Evolutionary conservation across 1,140 invertebrate genomes (phyloP).

Genomic region (Aphaenogaster rudis): DNA sequence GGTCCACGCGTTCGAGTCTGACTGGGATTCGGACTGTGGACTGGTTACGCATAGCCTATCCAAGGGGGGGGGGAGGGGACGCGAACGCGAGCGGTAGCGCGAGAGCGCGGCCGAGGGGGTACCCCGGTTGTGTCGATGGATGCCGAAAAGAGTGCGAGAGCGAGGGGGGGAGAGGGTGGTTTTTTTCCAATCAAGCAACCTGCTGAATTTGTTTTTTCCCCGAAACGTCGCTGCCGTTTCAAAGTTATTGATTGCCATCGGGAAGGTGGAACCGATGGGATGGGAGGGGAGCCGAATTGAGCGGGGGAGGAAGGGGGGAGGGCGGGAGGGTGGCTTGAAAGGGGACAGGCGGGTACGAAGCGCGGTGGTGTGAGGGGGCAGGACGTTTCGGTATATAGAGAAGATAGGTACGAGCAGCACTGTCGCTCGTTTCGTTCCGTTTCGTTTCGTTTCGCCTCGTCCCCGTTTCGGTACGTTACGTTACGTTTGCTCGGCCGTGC

Average conservation of each 20-base stretch:
- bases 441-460: conserved; percentile 84
- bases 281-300: conserved; percentile 61
- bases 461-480: conserved; percentile 85
- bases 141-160: conserved; percentile 43
- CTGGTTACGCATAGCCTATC: conserved; percentile 56
- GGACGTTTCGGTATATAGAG: conserved; percentile 71
- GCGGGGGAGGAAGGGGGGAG: conserved; percentile 1
- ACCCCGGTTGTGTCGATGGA: conserved; percentile 58
- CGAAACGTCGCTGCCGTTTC: conserved; percentile 84
- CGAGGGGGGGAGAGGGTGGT: conserved; percentile 51
- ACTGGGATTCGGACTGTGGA: conserved; percentile 53
- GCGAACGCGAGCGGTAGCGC: conserved; percentile 51
- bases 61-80: conserved; percentile 30
- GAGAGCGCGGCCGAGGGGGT: conserved; percentile 53
- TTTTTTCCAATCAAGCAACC: conserved; percentile 87
- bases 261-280: conserved; percentile 67
- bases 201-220: conserved; percentile 86
- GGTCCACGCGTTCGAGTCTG: conserved; percentile 61
- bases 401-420: conserved; percentile 72
- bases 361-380: conserved; percentile 55
- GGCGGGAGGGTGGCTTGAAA: conserved; percentile 46
- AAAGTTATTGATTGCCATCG: conserved; percentile 86
- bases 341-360: conserved; percentile 74
- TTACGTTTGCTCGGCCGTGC: conserved; percentile 84
- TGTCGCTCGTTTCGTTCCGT: conserved; percentile 82